Percentiles rank a stretch among this genome's conserved stretches.
Conservation (phyloP, 1,140 invertebrate species). For the Diabrotica undecimpunctata region DNA sequence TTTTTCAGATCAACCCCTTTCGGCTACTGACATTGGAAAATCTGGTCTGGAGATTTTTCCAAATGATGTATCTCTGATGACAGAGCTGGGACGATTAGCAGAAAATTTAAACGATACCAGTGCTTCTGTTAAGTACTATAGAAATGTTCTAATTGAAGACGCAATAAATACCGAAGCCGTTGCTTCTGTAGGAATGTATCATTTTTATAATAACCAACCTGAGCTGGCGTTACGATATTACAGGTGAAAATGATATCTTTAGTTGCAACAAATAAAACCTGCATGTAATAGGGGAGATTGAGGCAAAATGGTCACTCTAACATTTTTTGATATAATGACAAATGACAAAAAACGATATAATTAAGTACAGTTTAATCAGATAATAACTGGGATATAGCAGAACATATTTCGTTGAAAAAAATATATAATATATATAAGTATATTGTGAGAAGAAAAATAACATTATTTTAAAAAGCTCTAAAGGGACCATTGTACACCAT, state of each 20-base stretch:
- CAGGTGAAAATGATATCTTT: conserved; percentile 56
- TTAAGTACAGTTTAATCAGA: too few species aligned
- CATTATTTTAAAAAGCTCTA: too few species aligned
- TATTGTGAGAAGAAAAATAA: too few species aligned
- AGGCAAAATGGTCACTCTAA: not conserved
- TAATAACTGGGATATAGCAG: too few species aligned
- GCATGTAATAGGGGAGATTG: not conserved
- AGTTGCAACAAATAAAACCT: too few species aligned
- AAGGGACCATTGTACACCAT: too few species aligned
- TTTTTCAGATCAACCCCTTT: conserved; percentile 84
- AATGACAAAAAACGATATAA: too few species aligned
- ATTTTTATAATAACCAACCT: conserved; percentile 98
- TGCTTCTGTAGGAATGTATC: conserved; percentile 93
- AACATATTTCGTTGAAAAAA: too few species aligned
- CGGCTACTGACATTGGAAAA: conserved; percentile 81
- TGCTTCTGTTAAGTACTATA: conserved; percentile 79
- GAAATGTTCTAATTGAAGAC: conserved; percentile 81
- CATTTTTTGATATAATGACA: too few species aligned
- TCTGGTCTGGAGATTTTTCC: conserved; percentile 81
- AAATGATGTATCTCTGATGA: conserved; percentile 77
- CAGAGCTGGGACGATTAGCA: conserved; percentile 83
- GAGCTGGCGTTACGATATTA: conserved; percentile 95
- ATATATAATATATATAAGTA: too few species aligned
- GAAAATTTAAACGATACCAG: conserved; percentile 77
- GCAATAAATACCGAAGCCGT: conserved; percentile 95